phyloP scores from a whole-genome alignment of 2,113 vertebrate genomes.

The Cacatua alba region DNA sequence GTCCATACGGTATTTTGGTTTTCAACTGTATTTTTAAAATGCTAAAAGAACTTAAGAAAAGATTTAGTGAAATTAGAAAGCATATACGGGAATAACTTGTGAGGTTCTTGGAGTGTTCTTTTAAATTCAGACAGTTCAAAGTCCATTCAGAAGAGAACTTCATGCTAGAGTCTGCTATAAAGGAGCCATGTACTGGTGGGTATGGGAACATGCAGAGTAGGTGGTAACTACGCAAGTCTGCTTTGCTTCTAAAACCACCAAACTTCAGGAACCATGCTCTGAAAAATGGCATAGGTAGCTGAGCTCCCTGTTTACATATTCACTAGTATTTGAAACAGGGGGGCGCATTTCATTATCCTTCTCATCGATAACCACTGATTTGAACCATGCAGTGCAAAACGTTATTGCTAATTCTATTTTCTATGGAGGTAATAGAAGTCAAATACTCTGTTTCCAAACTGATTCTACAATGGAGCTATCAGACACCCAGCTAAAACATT shows the following conservation, averaged over 20 bases:
- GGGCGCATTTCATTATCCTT: not conserved
- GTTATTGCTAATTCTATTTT: not conserved
- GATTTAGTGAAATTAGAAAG: not conserved
- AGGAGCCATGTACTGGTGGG: not conserved
- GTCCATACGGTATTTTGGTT: fast-evolving
- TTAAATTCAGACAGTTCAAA: not conserved
- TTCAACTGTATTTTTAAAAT: not conserved
- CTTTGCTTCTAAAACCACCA: fast-evolving
- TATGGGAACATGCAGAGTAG: not conserved
- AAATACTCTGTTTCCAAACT: not conserved
- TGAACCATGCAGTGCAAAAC: not conserved
- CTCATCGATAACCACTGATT: not conserved
- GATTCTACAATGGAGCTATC: not conserved
- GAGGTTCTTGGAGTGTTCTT: not conserved
- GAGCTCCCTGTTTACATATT: not conserved
- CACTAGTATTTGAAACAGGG: not conserved
- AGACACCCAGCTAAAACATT: not conserved
- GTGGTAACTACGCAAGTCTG: not conserved
- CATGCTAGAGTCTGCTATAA: fast-evolving
- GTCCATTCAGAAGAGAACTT: not conserved
- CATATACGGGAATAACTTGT: not conserved
- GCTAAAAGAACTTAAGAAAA: not conserved
- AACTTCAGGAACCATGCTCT: not conserved
- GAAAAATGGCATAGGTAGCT: not conserved
- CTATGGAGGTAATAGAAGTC: not conserved